phyloP scores from a whole-genome alignment of 2,888 invertebrate genomes.

The Drosophila emarginata region DNA sequence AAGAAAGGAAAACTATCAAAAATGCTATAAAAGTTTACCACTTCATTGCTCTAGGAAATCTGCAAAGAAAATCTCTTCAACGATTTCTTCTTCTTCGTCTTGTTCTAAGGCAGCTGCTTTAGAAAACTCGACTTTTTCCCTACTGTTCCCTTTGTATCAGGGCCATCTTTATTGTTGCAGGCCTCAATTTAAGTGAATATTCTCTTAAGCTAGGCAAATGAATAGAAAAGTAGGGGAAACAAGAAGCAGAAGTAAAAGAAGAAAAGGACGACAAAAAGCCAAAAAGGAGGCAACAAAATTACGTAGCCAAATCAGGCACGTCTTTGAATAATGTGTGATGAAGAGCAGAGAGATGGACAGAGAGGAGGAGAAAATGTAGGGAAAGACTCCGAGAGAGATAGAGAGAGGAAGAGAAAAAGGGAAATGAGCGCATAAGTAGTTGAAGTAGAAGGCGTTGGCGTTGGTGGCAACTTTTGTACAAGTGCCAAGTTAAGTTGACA shows the following conservation, averaged over 20 bases:
- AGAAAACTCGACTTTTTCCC: neutral
- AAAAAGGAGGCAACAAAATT: constrained; percentile 18
- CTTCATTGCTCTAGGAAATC: constrained; percentile 52
- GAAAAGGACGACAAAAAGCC: constrained; percentile 36
- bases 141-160: constrained; percentile 16
- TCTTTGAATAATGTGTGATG: constrained; percentile 4
- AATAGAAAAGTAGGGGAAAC: constrained; percentile 28
- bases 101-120: neutral
- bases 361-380: too few relatives aligned
- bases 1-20: constrained; percentile 28
- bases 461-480: constrained; percentile 40
- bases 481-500: constrained; percentile 65
- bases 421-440: constrained; percentile 6
- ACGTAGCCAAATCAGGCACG: constrained; percentile 6
- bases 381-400: neutral
- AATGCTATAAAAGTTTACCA: constrained; percentile 57
- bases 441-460: constrained; percentile 23
- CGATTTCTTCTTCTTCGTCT: neutral
- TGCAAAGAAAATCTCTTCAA: neutral
- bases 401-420: constrained; percentile 5
- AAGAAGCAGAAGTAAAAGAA: neutral
- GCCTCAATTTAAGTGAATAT: constrained; percentile 14
- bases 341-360: neutral
- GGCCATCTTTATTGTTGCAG: constrained; percentile 38
- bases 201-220: constrained; percentile 45